Base-by-base conservation (phyloP, 2,888 invertebrate species). In the Lithodes maja region DNA sequence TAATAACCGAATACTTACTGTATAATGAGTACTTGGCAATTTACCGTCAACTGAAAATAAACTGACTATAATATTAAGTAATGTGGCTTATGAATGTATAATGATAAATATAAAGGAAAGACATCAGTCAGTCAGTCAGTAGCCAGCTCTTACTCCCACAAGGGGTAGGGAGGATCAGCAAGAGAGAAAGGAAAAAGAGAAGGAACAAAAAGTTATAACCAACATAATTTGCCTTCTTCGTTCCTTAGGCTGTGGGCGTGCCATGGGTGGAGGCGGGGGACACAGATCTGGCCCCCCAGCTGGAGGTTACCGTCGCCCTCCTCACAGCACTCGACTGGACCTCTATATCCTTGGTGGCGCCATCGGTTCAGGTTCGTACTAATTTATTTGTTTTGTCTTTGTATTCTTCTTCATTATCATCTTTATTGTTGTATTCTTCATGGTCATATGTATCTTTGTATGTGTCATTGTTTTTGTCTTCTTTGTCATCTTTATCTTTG, bases 261-360 rank as follows among this genome's bases (percentile, higher is more conserved):
- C 54, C 82, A 3, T 83, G 75, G 50, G 82, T 89, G 54, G 82
- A 61, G 12, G 85, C 85, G n/a, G 80, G 69, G 2, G 49, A 15
- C 5, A 50, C 75, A 12, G 83, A 85, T 69, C 33, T 85, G 17
- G 3, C 50, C 52, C 89, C 89, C 1, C 89, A 89, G 78, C 71
- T 89, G 78, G 85, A 85, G 71, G 85, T 82, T 17, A 12, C 85
- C 50, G 71, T 85, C 74, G 81, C 77, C 15, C 82, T 89, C 54
- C 85, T 89, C 1, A n/a, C 52, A 17, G 71, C 81, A 50, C 75
- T 89, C 61, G 85, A 89, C 78, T 89, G 89, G 89, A 89, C 89
- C 52, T 89, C 89, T 2, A 78, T 89, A n/a, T 85, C 54, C 12
- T 85, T 89, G 3, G 89, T 85, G 2, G 89, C 89, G 17, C 89